Evolutionary conservation across 92 coral and sea anemone genomes (phyloP), one percentile per base, ranked within the genome.

Genomic region (Umimayanthus kanabou): DNA sequence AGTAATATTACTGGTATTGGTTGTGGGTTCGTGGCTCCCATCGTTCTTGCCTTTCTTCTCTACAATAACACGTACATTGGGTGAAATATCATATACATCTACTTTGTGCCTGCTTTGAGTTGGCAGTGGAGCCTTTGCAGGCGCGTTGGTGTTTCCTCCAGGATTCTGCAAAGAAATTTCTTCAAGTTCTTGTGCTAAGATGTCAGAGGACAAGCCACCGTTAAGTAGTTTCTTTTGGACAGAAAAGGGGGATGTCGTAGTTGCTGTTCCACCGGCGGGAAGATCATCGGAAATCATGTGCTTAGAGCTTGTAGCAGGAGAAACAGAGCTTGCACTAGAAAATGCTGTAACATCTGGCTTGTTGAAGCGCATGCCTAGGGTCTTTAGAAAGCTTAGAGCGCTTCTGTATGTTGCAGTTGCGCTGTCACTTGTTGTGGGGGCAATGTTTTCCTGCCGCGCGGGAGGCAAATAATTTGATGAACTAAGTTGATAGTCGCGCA

Each of bases 11-110:
- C 42, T 14, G 28, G 13, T 6, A 10, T 80, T 30, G 3, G 28
- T 57, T 16, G 25, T 15, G n/a, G 67, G 42, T 14, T 61, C 28
- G 70, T 28, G 1, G 29, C 18, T 53, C 6, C 47, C 70, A 80
- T 55, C 4, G n/a, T 18, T 18, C 11, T 57, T 80, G 26, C 11
- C 47, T 37, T 50, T 61, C 43, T 45, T 55, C 84, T 80, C 84
- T 5, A 55, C 84, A 26, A 80, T 30, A 26, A 80, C 40, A 55
- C 84, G 84, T 20, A 80, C 26, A 80, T 20, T 80, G 4, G 84
- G 84, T 55, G 57, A 57, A 9, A 53, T 28, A 15, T 33, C 37
- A 16, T 57, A 42, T 2, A 11, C 14, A 0, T 2, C 8, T 11
- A 11, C 61, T 16, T n/a, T 50, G 3, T 80, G 45, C 29, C 49